These are phyloP conservation scores for Muscicapa striata DNA, from an alignment of 2,797 vertebrate species.

Conservation along the genomic window DNA sequence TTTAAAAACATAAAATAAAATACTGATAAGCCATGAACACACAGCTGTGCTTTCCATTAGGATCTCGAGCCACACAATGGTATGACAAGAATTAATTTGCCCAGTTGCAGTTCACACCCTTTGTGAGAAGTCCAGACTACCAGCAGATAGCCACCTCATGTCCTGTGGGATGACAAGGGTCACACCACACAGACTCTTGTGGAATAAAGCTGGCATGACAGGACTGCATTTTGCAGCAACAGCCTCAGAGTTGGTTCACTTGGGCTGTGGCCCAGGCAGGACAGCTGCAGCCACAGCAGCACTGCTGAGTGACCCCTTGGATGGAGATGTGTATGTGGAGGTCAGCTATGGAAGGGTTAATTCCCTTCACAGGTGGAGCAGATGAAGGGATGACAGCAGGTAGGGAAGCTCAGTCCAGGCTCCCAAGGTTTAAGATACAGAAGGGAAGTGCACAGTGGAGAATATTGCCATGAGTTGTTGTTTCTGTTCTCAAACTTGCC, in stretches of 20 bases:
- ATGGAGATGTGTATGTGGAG: neutral
- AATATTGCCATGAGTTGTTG: neutral
- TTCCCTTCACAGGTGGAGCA: neutral
- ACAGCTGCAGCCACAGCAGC: neutral
- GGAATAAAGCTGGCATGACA: neutral
- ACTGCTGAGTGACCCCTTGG: neutral
- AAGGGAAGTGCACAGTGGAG: neutral
- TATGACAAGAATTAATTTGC: neutral
- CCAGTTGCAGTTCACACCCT: neutral
- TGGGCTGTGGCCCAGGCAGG: neutral
- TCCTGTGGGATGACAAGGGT: neutral
- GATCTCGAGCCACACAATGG: neutral
- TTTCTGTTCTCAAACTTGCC: neutral
- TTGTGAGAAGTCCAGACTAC: neutral
- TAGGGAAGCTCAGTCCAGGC: neutral
- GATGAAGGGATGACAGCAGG: accelerated
- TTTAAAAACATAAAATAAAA: neutral
- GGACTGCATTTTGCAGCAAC: neutral
- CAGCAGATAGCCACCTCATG: neutral
- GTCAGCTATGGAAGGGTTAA: neutral
- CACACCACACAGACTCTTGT: neutral
- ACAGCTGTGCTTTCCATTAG: neutral
- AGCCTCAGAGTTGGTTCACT: neutral
- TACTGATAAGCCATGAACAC: neutral
- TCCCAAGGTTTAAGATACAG: accelerated